phyloP scores from a whole-genome alignment of 2,888 invertebrate species.

The Trichacis sp. region DNA sequence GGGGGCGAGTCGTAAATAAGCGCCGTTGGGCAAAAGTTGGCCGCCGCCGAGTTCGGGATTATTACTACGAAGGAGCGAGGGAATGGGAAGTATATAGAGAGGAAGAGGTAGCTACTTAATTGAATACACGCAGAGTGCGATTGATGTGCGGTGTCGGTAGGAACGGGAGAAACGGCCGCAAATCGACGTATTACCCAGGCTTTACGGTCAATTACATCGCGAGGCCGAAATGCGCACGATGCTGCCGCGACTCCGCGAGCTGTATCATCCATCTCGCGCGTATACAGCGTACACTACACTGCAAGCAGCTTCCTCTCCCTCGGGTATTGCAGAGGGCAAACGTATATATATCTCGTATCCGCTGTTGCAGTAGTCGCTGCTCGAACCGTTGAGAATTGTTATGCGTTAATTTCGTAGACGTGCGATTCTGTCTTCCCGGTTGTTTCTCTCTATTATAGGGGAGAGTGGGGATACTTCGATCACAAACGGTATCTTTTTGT shows the following conservation, averaged over 20 bases:
- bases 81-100: not conserved
- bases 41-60: too few species aligned
- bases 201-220: slow-evolving; percentile 54
- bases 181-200: slow-evolving; percentile 53
- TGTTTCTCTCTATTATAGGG: too few species aligned
- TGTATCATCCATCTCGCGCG: slow-evolving; percentile 37
- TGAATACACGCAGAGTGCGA: slow-evolving; percentile 59
- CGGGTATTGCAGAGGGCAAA: slow-evolving; percentile 27
- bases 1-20: too few species aligned
- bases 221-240: slow-evolving; percentile 45
- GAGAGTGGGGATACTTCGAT: too few species aligned
- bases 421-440: too few species aligned
- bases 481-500: too few species aligned
- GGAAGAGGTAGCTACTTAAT: slow-evolving; percentile 50
- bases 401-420: too few species aligned
- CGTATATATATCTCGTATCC: too few species aligned
- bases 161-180: slow-evolving; percentile 38
- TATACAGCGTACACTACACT: too few species aligned
- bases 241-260: slow-evolving; percentile 33
- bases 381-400: too few species aligned
- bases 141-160: slow-evolving; percentile 61
- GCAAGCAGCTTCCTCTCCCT: slow-evolving; percentile 14
- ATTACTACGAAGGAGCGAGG: not conserved
- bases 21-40: too few species aligned
- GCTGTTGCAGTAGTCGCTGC: too few species aligned